Evolutionary conservation across 1,140 invertebrate genomes (phyloP), one percentile per base, ranked within the genome.

Genomic region (Hesperophylax magnus): DNA sequence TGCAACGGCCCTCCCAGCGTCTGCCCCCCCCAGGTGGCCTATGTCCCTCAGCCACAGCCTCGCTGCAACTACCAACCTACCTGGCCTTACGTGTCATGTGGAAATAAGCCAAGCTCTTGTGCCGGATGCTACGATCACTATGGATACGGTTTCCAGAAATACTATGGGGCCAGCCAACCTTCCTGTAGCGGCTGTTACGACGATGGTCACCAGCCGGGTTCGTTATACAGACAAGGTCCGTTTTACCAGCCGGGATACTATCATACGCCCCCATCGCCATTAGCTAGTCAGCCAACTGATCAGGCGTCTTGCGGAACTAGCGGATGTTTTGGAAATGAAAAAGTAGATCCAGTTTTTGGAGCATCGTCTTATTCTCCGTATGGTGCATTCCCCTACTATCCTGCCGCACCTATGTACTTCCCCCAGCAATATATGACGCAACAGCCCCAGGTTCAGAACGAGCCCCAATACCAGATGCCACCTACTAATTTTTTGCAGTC

Each of bases 91-190:
- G 84, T 84, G 0, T 56, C 63, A 0, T 84, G 84, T 75, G 84
- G 79, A 4, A 17, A 1, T 11, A 69, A 77, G 61, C 20, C 52
- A 7, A 52, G 18, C 7, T 39, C 78, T 3, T 84, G 84, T 61
- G 80, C 47, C 15, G 84, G 84, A 7, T 84, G 84, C 78, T 84
- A 84, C 71, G 84, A 84, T 67, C 84, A 84, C 60, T 84, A 84
- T 47, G 84, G 81, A 1, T 81, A 81, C 58, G 83, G 83, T 0
- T 83, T 77, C 65, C 20, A 80, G 15, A 39, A 69, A 20, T 81
- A 83, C 75, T 53, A 81, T 60, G 78, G 78, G 14, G 60, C 39
- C 34, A 65, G 54, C 53, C 24, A 52, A 58, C 81, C 82, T 14
- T 27, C 74, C 34, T 85, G 84, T 20, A 20, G 20, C 2, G 81